A percentile compares a stretch with the other conserved stretches of the same genome.
phyloP scores from a whole-genome alignment of 2,888 invertebrate species.

The Lasioglossum calceatum region DNA sequence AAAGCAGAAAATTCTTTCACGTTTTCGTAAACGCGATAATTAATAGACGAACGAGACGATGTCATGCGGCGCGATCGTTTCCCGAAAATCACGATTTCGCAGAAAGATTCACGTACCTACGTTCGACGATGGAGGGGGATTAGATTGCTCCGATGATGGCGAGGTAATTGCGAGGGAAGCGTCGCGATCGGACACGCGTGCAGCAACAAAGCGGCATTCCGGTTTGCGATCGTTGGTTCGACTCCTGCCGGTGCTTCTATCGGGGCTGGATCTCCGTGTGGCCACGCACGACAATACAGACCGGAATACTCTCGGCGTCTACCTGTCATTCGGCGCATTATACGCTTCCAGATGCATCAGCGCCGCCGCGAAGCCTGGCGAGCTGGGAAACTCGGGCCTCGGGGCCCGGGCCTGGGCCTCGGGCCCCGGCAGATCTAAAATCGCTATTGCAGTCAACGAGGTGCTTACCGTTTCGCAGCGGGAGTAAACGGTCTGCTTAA shows the following conservation, averaged over 20 bases:
- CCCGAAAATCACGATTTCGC: neutral
- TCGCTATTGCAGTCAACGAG: constrained; percentile 70
- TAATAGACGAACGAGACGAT: too few species aligned
- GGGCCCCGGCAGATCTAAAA: constrained; percentile 61
- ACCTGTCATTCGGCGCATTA: constrained; percentile 61
- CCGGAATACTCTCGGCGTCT: constrained; percentile 26
- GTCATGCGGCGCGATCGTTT: neutral
- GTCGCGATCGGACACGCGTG: constrained; percentile 3
- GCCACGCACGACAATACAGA: constrained; percentile 52
- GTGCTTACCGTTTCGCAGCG: constrained; percentile 74
- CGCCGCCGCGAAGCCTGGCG: constrained; percentile 1
- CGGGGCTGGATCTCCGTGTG: constrained; percentile 27
- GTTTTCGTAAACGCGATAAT: too few species aligned
- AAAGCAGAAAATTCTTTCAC: too few species aligned
- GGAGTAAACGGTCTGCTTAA: constrained; percentile 75
- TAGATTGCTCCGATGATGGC: neutral
- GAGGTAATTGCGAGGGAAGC: constrained; percentile 2
- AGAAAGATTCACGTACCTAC: neutral
- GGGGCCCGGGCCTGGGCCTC: neutral
- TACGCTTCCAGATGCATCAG: constrained; percentile 54
- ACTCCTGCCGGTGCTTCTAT: constrained; percentile 28
- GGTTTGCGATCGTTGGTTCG: constrained; percentile 27
- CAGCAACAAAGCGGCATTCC: constrained; percentile 1
- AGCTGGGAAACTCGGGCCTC: constrained; percentile 34
- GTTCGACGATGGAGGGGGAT: neutral